Evolutionary conservation across 2,888 invertebrate genomes (phyloP).

Genomic region (Pristionchus fissidentatus): DNA sequence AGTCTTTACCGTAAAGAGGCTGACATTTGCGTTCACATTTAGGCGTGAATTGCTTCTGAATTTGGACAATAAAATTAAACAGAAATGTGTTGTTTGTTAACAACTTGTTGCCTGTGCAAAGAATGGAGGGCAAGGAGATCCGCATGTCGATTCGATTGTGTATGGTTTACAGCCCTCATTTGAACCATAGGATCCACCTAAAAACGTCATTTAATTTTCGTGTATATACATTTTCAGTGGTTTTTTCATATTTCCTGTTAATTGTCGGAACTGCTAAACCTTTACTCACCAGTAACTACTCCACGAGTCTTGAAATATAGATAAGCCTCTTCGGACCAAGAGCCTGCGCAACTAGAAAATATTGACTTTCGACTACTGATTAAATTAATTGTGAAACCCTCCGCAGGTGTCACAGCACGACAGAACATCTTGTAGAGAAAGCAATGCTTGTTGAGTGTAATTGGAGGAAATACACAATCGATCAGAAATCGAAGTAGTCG

Average conservation of each 20-base stretch:
- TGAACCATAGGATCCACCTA: not conserved
- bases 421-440: not conserved
- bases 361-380: not conserved
- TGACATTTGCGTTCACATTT: not conserved
- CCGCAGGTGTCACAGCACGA: not conserved
- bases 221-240: too few species aligned
- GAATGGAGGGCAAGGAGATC: not conserved
- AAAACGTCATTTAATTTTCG: not conserved
- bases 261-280: not conserved
- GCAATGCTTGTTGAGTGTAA: not conserved
- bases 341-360: not conserved
- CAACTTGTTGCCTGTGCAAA: not conserved
- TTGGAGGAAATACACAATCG: not conserved
- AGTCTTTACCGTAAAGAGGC: not conserved
- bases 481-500: not conserved
- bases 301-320: not conserved
- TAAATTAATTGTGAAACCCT: not conserved
- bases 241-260: too few species aligned
- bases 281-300: not conserved
- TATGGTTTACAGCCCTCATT: conserved; percentile 6
- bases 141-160: not conserved
- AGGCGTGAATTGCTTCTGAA: not conserved
- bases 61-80: too few species aligned
- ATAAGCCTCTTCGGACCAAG: not conserved
- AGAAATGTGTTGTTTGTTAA: not conserved